phyloP scores from a whole-genome alignment of 2,113 vertebrate species.

The Pomatorhinus ruficollis region DNA sequence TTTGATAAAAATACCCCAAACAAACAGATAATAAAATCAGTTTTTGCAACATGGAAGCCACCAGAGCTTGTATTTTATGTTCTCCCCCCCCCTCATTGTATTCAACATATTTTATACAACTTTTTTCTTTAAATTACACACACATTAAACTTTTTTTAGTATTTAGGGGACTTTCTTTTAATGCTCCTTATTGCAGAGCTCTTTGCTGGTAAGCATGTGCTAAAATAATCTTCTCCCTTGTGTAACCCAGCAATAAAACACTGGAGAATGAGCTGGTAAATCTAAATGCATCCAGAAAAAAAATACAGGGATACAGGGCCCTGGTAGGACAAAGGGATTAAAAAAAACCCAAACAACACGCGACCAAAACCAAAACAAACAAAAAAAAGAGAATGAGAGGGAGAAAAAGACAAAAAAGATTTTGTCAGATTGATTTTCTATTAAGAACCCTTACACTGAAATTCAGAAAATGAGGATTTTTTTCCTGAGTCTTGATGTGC shows the following conservation, averaged over 20 bases:
- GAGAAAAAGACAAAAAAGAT: too few relatives aligned
- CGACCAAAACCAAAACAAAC: neutral
- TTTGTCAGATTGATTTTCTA: neutral
- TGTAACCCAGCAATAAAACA: constrained; percentile 18
- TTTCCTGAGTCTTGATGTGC: neutral
- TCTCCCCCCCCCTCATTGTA: rapidly evolving
- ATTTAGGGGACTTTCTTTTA: constrained; percentile 2
- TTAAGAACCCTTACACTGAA: neutral
- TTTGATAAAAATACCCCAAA: neutral
- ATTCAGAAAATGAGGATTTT: neutral
- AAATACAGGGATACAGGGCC: neutral
- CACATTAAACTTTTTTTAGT: neutral
- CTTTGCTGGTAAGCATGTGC: neutral
- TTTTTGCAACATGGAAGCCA: neutral
- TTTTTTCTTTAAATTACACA: neutral
- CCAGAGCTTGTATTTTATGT: neutral
- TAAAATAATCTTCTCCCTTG: neutral
- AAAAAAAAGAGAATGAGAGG: neutral
- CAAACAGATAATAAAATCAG: neutral
- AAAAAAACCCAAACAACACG: too few relatives aligned
- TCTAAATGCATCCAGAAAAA: neutral
- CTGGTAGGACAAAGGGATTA: neutral
- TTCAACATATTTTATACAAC: neutral
- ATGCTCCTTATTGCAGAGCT: neutral
- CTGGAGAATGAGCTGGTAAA: constrained; percentile 9